These are phyloP conservation scores for Saguinus imperator DNA, from an alignment of 2,113 vertebrate genomes.

Conservation along the genomic window DNA sequence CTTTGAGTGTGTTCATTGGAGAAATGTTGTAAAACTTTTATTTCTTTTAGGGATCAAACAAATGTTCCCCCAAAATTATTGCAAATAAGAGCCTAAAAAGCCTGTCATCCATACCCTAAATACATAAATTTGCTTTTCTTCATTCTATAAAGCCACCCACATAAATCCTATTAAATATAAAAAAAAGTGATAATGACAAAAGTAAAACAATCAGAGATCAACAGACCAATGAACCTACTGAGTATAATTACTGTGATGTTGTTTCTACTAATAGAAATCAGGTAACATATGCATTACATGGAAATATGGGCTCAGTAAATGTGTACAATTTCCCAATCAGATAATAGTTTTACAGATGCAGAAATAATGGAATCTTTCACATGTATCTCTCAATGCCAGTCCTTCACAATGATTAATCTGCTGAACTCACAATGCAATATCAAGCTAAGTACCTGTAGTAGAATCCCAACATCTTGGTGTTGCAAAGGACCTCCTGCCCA, in stretches of 20 bases:
- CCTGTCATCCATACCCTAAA: neutral
- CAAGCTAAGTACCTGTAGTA: neutral
- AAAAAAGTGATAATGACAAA: neutral
- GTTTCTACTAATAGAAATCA: conserved; percentile 30
- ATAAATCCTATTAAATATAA: conserved; percentile 35
- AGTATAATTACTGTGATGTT: conserved; percentile 13
- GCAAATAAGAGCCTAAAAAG: neutral
- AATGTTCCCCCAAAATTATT: neutral
- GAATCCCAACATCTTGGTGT: neutral
- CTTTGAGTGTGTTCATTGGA: neutral
- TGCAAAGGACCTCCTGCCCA: neutral
- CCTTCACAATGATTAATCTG: neutral
- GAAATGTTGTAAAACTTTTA: conserved; percentile 18
- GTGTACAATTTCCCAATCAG: neutral
- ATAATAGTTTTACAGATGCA: neutral
- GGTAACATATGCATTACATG: neutral
- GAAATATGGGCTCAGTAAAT: neutral
- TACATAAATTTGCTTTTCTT: conserved; percentile 5
- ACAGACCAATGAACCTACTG: neutral
- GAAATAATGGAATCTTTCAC: neutral
- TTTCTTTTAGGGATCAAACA: conserved; percentile 17
- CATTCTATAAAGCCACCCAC: conserved; percentile 20
- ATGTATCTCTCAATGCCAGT: neutral
- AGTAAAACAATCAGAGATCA: conserved; percentile 20
- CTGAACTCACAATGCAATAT: neutral